Base-by-base conservation (phyloP, 2,113 vertebrate genomes). In the Pelobates fuscus region DNA sequence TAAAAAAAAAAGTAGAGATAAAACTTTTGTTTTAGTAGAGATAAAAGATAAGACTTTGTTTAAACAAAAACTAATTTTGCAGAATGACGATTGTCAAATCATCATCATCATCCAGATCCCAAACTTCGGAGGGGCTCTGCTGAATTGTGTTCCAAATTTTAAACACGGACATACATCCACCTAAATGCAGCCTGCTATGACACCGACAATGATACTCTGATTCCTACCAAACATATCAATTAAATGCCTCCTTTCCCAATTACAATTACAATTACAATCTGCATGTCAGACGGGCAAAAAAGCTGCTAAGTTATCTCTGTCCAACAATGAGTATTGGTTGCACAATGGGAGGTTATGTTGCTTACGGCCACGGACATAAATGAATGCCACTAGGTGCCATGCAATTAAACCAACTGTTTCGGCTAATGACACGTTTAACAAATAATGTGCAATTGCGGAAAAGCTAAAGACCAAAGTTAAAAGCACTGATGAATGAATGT, bases 291-390 rank as follows among this genome's bases (percentile, higher is more conserved):
- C 15, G 44, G 44, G 5, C 8, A 5, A 43, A 21, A 10, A 62
- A 37, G 8, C 20, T 20, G 18, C 7, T 32, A 62, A n/a, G 27
- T 20, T 43, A 8, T 12, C 32, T 41, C 20, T 64, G 32, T 15
- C 62, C 62, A 23, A 15, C 21, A 65, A 32, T 2, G 62, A 20
- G 32, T 30, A 17, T 14, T 12, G 32, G 62, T 41, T 43, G 32
- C 30, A 23, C 21, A 6, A 65, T 65, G 21, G 62, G 37, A 65
- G 62, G 62, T 43, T 24, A 15, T 23, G 21, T 21, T 15, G 62
- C 62, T 65, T 21, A 65, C 41, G 62, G 62, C 62, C 62, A 43
- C 21, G 32, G 11, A 43, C 21, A 65, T 65, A 65, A 43, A 65
- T 63, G 30, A 65, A 65, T 43, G 62, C 43, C 62, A 65, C 62